Percentiles rank a stretch among this genome's conserved stretches.
These are phyloP conservation scores for Laticauda colubrina DNA, from an alignment of 2,113 vertebrate species.

Conservation along the genomic window DNA sequence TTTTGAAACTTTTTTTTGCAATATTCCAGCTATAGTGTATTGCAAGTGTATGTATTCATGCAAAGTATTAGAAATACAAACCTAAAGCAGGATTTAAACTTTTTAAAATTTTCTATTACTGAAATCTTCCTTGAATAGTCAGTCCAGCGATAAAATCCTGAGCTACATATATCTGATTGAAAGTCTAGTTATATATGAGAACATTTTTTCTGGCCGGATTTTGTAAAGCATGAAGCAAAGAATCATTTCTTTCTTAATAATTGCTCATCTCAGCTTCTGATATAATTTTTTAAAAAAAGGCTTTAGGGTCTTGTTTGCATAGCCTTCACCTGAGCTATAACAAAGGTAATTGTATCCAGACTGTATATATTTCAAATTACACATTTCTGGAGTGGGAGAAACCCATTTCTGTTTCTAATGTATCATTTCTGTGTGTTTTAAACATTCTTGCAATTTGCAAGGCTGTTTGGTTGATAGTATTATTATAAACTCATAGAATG, in stretches of 20 bases:
- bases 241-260: not conserved
- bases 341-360: slow-evolving; percentile 56
- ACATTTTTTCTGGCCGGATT: slow-evolving; percentile 59
- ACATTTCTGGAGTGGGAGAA: not conserved
- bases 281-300: slow-evolving; percentile 52
- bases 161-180: slow-evolving; percentile 43
- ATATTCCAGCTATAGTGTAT: not conserved
- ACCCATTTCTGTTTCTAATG: slow-evolving; percentile 37
- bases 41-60: too few species aligned
- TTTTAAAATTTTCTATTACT: slow-evolving; percentile 32
- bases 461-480: slow-evolving; percentile 59
- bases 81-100: not conserved
- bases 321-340: slow-evolving; percentile 43
- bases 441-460: slow-evolving; percentile 60
- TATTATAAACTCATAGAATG: slow-evolving; percentile 69
- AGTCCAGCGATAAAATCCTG: slow-evolving; percentile 16
- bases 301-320: slow-evolving; percentile 49
- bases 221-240: slow-evolving; percentile 54
- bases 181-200: slow-evolving; percentile 58
- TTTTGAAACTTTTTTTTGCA: too few species aligned
- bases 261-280: slow-evolving; percentile 22
- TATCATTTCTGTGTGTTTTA: slow-evolving; percentile 58
- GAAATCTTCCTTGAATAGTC: not conserved
- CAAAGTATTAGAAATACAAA: not conserved
- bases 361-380: slow-evolving; percentile 17